Percentiles rank a stretch among this genome's conserved stretches.
These are phyloP conservation scores for Dreissena polymorpha DNA, from an alignment of 1,140 invertebrate genomes.

Conservation along the genomic window DNA sequence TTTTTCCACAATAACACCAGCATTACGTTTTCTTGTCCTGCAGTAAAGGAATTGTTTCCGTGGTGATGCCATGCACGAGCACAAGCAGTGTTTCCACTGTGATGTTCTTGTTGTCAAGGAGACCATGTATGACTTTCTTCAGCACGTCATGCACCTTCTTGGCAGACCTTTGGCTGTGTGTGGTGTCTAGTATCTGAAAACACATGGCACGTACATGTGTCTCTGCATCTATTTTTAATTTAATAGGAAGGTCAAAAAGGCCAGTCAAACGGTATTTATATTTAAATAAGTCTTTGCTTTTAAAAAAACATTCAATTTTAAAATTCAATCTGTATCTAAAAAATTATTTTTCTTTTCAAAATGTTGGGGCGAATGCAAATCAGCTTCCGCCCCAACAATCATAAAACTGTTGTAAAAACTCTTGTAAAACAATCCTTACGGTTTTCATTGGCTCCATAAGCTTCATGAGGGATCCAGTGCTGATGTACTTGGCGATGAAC, in stretches of 20 bases:
- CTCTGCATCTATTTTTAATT: too few species aligned
- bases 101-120: slow-evolving; percentile 90
- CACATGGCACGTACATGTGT: not conserved
- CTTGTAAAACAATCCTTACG: slow-evolving; percentile 76
- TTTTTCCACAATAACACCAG: too few species aligned
- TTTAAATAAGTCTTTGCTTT: too few species aligned
- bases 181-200: slow-evolving; percentile 83
- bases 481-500: slow-evolving; percentile 90
- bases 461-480: slow-evolving; percentile 87
- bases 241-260: too few species aligned
- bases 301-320: too few species aligned
- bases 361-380: too few species aligned
- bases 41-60: slow-evolving; percentile 83
- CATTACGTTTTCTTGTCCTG: slow-evolving; percentile 34
- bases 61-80: slow-evolving; percentile 86
- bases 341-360: too few species aligned
- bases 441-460: slow-evolving; percentile 91
- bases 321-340: too few species aligned
- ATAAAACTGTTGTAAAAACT: too few species aligned
- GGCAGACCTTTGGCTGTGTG: slow-evolving; percentile 89
- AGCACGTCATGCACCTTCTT: slow-evolving; percentile 91
- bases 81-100: slow-evolving; percentile 86
- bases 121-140: slow-evolving; percentile 87
- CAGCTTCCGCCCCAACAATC: too few species aligned
- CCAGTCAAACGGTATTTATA: too few species aligned